Base-by-base conservation (phyloP, 2,888 invertebrate genomes). In the Drosophila planitibia region DNA sequence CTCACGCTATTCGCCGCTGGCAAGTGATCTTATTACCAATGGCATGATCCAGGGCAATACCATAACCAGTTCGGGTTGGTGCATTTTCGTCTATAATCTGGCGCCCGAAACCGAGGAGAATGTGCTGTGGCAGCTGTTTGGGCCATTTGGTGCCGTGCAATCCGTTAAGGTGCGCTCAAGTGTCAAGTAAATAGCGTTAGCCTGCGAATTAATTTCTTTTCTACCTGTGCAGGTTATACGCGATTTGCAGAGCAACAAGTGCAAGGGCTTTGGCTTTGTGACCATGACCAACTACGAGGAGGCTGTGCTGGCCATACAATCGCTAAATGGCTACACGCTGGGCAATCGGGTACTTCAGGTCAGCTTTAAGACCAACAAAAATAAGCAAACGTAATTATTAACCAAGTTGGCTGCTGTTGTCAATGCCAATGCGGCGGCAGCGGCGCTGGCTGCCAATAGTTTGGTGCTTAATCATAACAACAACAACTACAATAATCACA, bases 201-300 rank as follows among this genome's bases (percentile, higher is more conserved):
- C n/a, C 52, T 14, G n/a, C 12, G 61, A 61, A 28, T 66, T 63
- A 61, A 54, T 59, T 14, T 33, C 22, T 49, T 47, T 60, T 57
- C 37, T 47, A 47, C 10, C 37, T 33, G 19, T 33, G 9, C 68
- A 93, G 93, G 98, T 99, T 90, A 98, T 98, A 93, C 96, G 98
- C 92, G 98, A 99, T 95, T 96, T 97, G 91, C 97, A 97, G 92
- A 98, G 98, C 85, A 98, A 98, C 94, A 99, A 99, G 94, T 99
- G 99, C 95, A 99, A 98, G 95, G 99, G 99, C 76, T 99, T 98
- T 93, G 99, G 98, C 79, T 99, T 99, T 94, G 98, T 99, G 82
- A 99, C 98, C 78, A 99, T 99, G 99, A 98, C 98, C 92, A 98
- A 98, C 94, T 99, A 99, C 94, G 98, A 99, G 93, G 99, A 99